Percentiles rank a stretch among this genome's conserved stretches.
phyloP scores from a whole-genome alignment of 2,113 vertebrate species.

The Boulengeromyrus knoepffleri region DNA sequence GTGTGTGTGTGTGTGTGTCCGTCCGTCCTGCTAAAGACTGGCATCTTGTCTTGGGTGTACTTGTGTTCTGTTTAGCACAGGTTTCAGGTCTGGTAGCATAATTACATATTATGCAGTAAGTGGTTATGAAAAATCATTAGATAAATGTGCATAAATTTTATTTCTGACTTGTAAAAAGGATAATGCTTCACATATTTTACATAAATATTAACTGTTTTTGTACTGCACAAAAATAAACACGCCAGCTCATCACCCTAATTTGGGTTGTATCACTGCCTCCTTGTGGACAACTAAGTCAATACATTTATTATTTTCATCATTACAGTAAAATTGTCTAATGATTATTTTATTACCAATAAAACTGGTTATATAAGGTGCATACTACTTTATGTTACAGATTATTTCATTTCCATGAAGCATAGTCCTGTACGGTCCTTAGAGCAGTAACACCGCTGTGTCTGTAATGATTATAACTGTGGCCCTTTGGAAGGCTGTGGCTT shows the following conservation, averaged over 20 bases:
- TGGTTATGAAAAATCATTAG: neutral
- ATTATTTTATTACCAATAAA: conserved; percentile 1
- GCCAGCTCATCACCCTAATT: neutral
- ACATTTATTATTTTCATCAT: neutral
- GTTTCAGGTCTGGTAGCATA: neutral
- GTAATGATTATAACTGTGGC: neutral
- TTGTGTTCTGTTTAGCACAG: neutral
- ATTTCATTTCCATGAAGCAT: neutral
- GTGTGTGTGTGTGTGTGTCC: neutral
- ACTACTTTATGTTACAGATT: neutral
- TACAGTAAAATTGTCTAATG: neutral
- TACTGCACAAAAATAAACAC: neutral
- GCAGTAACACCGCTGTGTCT: neutral
- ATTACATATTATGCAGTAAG: neutral
- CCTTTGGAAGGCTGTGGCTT: neutral
- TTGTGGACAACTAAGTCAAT: neutral
- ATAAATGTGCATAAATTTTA: neutral
- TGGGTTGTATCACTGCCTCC: neutral
- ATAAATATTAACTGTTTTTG: neutral
- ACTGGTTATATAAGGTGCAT: neutral
- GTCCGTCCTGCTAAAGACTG: neutral
- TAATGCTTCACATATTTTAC: neutral
- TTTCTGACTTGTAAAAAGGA: neutral
- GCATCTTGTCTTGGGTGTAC: neutral
- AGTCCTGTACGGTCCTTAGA: neutral